Evolutionary conservation across 2,113 vertebrate species (phyloP), one percentile per base, ranked within the genome.

Genomic region (Bos indicus): DNA sequence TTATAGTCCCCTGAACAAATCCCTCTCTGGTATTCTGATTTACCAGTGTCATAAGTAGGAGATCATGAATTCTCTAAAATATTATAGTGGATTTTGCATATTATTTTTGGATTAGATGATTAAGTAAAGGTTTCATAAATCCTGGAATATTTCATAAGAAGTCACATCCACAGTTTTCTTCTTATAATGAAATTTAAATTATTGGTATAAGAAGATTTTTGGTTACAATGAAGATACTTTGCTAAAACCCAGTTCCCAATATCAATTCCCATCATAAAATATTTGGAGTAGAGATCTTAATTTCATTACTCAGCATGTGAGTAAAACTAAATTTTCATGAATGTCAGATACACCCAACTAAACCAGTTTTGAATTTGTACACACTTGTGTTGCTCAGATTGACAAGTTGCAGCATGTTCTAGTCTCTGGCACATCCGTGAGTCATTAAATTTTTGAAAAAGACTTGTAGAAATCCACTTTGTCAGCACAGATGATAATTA

Each of bases 281-380:
- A 91, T 94, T 94, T 96, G 51, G 21, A 88, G 40, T 86, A 92
- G 94, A 52, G 54, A 56, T 86, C n/a, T 91, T 78, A 95, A 89
- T 89, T 93, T 97, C 56, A 93, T 93, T 95, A 59, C 85, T 97
- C 71, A 95, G 33, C 33, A 57, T 94, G 25, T 87, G 71, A 96
- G 21, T 85, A 92, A 92, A 95, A 92, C 17, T 84, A 91, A 91
- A 71, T 98, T 98, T 98, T 97, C 83, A 74, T 92, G 96, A 97
- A 86, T 95, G 21, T 97, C 80, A 98, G 98, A 64, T 98, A 98
- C 98, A 98, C 98, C 98, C 97, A 1, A 96, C 96, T 98, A 78
- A 98, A 98, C 98, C 97, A 98, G 98, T 99, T 98, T 98, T 96
- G 98, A 98, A 98, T 98, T 98, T 98, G 98, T 98, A 98, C 82